Evolutionary conservation across 2,113 vertebrate genomes (phyloP), one percentile per base, ranked within the genome.

Genomic region (Anhinga anhinga): DNA sequence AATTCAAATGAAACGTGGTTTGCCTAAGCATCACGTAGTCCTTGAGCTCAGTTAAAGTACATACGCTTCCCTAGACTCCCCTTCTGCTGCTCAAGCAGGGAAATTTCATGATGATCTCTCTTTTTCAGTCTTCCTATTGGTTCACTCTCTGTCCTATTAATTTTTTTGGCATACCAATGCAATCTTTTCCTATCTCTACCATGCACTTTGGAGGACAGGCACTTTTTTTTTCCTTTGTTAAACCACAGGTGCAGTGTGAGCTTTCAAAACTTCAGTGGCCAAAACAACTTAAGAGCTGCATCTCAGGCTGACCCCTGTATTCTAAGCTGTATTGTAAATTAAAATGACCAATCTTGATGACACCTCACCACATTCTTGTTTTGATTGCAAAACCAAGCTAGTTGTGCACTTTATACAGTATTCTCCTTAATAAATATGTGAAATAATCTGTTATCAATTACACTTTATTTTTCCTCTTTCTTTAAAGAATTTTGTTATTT

Each of bases 361-460:
- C 55, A n/a, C 32, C 45, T 95, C 69, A 74, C 52, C 44, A 72
- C 61, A 9, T 74, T 84, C 77, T 74, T 78, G 15, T 50, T 90
- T 72, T 29, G 53, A 70, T 86, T 90, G 63, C 62, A 83, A 82
- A 95, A 69, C 30, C 27, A 85, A 87, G 27, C 56, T 85, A 49
- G 8, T 80, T 72, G 29, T 93, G 93, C 93, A 97, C 93, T 97
- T 97, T 89, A 96, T 80, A 22, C 38, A 58, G 18, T 55, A 22
- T 85, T 93, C 30, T 95, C 30, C 55, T 49, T 94, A 52, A 55
- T 69, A 84, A 92, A 49, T 84, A 76, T 7, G 52, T 93, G 65
- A 87, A 91, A 71, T 76, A 71, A 18, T 83, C n/a, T 83, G 5
- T 71, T 62, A 36, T 10, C 9, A 81, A 25, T 87, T 59, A 88